phyloP scores from a whole-genome alignment of 2,113 vertebrate species.

The Ivindomyrus marchei region DNA sequence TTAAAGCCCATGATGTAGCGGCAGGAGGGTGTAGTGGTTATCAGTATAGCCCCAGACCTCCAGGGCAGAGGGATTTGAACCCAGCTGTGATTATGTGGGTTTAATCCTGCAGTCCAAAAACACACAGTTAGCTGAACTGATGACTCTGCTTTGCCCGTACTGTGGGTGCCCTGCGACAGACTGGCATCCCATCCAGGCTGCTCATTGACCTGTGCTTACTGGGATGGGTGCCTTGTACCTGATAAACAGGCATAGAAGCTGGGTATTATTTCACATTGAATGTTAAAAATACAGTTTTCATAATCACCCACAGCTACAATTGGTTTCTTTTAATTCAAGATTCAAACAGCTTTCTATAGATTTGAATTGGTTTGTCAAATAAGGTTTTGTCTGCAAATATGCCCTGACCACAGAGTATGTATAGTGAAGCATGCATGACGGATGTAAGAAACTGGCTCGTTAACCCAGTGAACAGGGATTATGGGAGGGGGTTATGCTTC shows the following conservation, averaged over 20 bases:
- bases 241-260: neutral
- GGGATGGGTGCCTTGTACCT: neutral
- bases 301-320: neutral
- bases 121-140: neutral
- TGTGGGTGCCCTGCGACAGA: neutral
- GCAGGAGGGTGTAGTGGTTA: neutral
- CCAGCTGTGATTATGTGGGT: too few relatives aligned
- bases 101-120: neutral
- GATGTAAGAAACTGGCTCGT: neutral
- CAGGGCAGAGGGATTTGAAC: neutral
- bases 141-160: neutral
- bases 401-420: neutral
- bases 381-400: neutral
- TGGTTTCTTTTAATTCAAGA: neutral
- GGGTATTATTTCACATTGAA: neutral
- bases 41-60: neutral
- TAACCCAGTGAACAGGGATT: neutral
- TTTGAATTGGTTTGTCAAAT: neutral
- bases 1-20: neutral
- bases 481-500: neutral
- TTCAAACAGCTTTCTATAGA: neutral
- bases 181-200: neutral
- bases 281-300: neutral
- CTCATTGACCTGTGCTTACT: neutral
- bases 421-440: neutral